Percentiles rank a stretch among this genome's conserved stretches.
Conservation (phyloP, 2,888 invertebrate genomes). For the Oxycera nigricornis region DNA sequence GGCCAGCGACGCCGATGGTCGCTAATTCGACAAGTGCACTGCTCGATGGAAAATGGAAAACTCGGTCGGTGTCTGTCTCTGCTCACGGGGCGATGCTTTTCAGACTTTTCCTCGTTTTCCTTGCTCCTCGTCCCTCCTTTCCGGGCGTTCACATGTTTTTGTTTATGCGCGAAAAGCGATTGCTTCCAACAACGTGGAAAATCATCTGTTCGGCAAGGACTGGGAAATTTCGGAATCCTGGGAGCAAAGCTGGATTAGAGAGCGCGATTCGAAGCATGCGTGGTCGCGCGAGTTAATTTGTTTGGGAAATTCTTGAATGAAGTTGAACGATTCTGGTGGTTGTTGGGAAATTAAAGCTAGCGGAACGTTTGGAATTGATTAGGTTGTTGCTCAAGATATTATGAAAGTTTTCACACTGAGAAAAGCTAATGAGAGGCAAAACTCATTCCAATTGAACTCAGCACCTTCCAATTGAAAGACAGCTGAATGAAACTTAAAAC, state of each 20-base stretch:
- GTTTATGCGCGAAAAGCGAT: conserved; percentile 49
- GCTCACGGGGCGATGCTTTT: conserved; percentile 16
- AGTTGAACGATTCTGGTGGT: conserved; percentile 8
- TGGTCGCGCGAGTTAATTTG: not conserved
- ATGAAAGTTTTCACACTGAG: no score
- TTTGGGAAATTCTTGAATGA: conserved; percentile 32
- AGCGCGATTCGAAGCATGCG: not conserved
- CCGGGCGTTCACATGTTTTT: conserved; percentile 42
- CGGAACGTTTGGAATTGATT: no score
- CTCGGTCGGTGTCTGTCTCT: not conserved
- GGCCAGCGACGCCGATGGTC: not conserved
- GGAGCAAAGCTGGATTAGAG: not conserved
- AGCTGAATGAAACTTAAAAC: no score
- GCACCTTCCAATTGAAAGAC: no score
- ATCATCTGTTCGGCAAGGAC: conserved; percentile 38
- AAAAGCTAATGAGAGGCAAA: no score
- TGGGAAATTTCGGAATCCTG: conserved; percentile 13
- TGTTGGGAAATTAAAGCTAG: not conserved
- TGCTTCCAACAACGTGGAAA: conserved; percentile 30
- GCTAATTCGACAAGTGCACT: conserved; percentile 25
- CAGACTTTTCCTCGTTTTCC: not conserved
- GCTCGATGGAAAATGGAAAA: conserved; percentile 31
- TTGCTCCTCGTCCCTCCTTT: not conserved
- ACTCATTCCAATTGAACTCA: no score
- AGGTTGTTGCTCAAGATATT: no score